phyloP scores from a whole-genome alignment of 2,888 invertebrate genomes.

The Sminthurides aquaticus region DNA sequence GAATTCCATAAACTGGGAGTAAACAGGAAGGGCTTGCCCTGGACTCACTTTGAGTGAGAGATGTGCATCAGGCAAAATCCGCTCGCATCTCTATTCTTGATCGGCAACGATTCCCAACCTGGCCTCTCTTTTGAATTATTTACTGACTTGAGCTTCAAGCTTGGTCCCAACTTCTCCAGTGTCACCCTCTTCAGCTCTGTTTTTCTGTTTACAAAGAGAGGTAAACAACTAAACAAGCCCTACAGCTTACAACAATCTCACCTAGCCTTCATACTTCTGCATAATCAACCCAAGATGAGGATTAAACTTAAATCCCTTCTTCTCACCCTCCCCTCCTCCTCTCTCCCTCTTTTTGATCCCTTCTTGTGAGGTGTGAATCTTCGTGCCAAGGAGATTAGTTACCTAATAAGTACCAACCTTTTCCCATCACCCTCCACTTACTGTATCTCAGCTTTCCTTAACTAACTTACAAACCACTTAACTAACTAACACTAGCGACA shows the following conservation, averaged over 20 bases:
- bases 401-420: too few relatives aligned
- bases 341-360: not conserved
- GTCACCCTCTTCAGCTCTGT: not conserved
- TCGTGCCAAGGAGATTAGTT: too few relatives aligned
- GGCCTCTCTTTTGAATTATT: too few relatives aligned
- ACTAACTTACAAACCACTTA: too few relatives aligned
- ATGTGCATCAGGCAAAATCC: too few relatives aligned
- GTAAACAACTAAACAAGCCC: not conserved
- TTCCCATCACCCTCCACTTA: too few relatives aligned
- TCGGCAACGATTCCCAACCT: too few relatives aligned
- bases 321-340: too few relatives aligned
- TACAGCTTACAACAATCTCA: not conserved
- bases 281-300: not conserved
- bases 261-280: not conserved
- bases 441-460: too few relatives aligned
- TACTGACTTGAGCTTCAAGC: too few relatives aligned
- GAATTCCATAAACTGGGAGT: not conserved
- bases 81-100: too few relatives aligned
- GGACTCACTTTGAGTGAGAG: not conserved
- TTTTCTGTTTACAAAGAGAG: not conserved
- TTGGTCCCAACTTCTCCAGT: not conserved
- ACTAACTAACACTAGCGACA: too few relatives aligned
- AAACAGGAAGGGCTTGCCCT: not conserved
- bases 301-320: not conserved
- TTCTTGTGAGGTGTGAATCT: not conserved